Conservation (phyloP, 2,888 invertebrate genomes). For the Punctoribates punctum region DNA sequence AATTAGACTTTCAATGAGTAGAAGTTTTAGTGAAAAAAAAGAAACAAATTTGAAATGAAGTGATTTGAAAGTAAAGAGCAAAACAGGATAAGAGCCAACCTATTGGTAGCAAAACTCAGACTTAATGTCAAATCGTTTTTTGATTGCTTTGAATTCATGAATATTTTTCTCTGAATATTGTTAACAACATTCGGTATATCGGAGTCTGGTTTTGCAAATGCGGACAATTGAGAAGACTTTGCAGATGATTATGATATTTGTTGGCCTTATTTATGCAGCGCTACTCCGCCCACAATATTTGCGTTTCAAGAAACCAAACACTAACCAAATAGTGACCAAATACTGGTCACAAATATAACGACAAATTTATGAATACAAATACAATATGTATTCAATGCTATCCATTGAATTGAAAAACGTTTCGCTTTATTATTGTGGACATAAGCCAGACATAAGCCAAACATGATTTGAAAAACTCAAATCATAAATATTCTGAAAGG, state of each 20-base stretch:
- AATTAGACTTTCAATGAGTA: background rate
- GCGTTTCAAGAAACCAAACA: too few species aligned
- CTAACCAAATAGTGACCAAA: too few species aligned
- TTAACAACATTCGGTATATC: background rate
- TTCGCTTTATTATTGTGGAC: constrained; percentile 19
- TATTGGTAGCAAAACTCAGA: background rate
- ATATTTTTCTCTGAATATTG: background rate
- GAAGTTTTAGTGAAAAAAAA: background rate
- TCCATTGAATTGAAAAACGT: constrained; percentile 4
- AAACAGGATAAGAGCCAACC: background rate
- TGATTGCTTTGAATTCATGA: background rate
- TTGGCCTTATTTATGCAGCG: background rate
- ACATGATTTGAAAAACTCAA: background rate
- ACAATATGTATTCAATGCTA: background rate
- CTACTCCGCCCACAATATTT: constrained; percentile 26
- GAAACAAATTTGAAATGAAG: background rate
- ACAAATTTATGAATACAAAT: constrained; percentile 21
- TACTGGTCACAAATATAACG: constrained; percentile 23
- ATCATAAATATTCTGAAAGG: constrained; percentile 29
- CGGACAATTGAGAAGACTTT: background rate
- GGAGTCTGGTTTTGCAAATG: background rate
- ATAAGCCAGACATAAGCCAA: constrained; percentile 6
- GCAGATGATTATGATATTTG: constrained; percentile 6
- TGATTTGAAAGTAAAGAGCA: background rate
- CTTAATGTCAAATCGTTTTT: background rate